Conservation (phyloP, 1,140 invertebrate species). For the Musca vetustissima region DNA sequence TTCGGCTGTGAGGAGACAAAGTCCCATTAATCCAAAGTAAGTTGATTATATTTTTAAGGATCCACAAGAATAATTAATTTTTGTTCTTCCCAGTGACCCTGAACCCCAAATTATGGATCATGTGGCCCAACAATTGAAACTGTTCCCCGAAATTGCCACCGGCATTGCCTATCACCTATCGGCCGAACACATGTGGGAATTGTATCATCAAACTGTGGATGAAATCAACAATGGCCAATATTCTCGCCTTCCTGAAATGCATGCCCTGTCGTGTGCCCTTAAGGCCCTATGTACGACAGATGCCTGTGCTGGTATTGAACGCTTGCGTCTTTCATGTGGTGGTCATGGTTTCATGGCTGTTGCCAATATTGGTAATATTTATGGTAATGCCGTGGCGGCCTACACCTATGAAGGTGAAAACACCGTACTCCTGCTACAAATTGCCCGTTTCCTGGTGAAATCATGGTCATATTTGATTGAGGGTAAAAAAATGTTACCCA, state of each 20-base stretch:
- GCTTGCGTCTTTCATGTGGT: constrained; percentile 79
- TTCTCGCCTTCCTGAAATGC: constrained; percentile 79
- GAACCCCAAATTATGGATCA: constrained; percentile 92
- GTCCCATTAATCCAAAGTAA: constrained; percentile 79
- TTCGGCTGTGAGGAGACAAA: constrained; percentile 84
- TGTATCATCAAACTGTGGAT: constrained; percentile 78
- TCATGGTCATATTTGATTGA: constrained; percentile 65
- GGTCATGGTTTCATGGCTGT: constrained; percentile 90
- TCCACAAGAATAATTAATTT: background rate
- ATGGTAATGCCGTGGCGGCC: constrained; percentile 79
- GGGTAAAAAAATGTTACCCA: constrained; percentile 61
- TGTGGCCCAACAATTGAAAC: constrained; percentile 88
- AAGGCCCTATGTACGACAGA: constrained; percentile 85
- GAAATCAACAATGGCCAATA: constrained; percentile 78
- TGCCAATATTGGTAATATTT: constrained; percentile 81
- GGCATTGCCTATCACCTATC: constrained; percentile 76
- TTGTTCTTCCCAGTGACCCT: constrained; percentile 55
- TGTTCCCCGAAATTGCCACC: constrained; percentile 80
- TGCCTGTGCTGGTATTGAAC: constrained; percentile 74
- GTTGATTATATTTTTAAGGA: constrained; percentile 30
- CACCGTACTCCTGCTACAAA: constrained; percentile 89
- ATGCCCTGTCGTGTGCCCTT: constrained; percentile 86
- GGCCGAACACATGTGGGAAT: constrained; percentile 74
- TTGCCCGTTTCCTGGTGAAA: constrained; percentile 79
- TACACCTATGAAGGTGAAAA: constrained; percentile 96